Evolutionary conservation across 2,113 vertebrate species (phyloP), one percentile per base, ranked within the genome.

Genomic region (Triplophysa dalaica): DNA sequence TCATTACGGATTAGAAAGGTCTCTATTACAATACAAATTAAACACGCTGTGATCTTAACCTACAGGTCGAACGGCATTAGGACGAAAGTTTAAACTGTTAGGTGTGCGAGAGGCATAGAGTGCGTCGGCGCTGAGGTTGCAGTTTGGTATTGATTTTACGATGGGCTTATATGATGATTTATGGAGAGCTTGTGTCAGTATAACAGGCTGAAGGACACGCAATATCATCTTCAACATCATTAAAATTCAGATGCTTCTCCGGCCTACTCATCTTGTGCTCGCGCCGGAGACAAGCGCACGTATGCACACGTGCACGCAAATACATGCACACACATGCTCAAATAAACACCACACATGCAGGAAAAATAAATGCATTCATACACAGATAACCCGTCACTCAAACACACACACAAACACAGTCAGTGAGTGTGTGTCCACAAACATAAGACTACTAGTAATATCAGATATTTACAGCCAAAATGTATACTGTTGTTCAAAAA

Each of bases 141-240:
- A 97, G 94, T 98, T 98, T 94, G 93, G 92, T 98, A 99, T 98
- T 96, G 98, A 99, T 99, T 98, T 99, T 99, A 97, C 96, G 95
- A 99, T 98, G 97, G 96, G 94, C 94, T 97, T 96, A 95, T 99
- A 99, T 99, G 97, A 98, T 99, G 98, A 99, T 99, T 99, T 99
- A 99, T 99, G 96, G 97, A 98, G 96, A 95, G 95, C 94, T 94
- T 89, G 95, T 98, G 96, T 98, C 97, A 98, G 95, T 98, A 95
- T 97, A 98, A 98, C 98, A 98, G 98, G 97, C 97, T 99, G 98
- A 99, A 99, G 98, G 98, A 98, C 98, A 99, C 96, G 96, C 98
- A 99, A 97, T 98, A 99, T 98, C 98, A 99, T 98, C 97, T 98
- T 95, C 94, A 96, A 95, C 96, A 97, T 99, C 98, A 99, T 99